These are phyloP conservation scores for Oxycera nigricornis DNA, from an alignment of 2,888 invertebrate species.

Conservation along the genomic window DNA sequence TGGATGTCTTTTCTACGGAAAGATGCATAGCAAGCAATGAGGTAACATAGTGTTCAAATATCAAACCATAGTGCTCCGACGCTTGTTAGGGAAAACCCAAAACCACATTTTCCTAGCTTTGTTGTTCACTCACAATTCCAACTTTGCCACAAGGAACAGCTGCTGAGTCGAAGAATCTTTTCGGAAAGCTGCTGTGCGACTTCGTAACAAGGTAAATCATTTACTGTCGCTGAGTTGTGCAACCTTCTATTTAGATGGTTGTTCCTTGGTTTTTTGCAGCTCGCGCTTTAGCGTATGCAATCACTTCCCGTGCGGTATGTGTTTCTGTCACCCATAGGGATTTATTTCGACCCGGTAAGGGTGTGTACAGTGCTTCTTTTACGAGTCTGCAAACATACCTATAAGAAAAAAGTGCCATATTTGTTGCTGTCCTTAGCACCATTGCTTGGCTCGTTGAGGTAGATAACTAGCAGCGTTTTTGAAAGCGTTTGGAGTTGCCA, in stretches of 20 bases:
- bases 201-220: constrained; percentile 19
- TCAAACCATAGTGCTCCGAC: not conserved
- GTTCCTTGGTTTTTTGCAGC: constrained; percentile 12
- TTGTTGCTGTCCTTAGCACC: constrained; percentile 39
- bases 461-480: no score
- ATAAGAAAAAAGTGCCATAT: constrained; percentile 33
- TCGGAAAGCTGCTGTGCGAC: constrained; percentile 7
- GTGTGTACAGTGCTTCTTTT: constrained; percentile 40
- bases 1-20: constrained; percentile 25
- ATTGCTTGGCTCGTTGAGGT: no score
- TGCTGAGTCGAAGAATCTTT: constrained; percentile 30
- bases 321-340: constrained; percentile 31
- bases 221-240: not conserved
- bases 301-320: constrained; percentile 25
- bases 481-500: no score
- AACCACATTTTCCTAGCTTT: constrained; percentile 40
- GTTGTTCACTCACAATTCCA: constrained; percentile 31
- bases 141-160: not conserved
- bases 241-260: not conserved
- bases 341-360: constrained; percentile 40
- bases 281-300: constrained; percentile 10
- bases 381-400: constrained; percentile 41
- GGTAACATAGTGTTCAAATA: constrained; percentile 11
- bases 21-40: not conserved
- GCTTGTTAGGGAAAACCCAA: constrained; percentile 42